A percentile compares a stretch with the other conserved stretches of the same genome.
phyloP scores from a whole-genome alignment of 2,888 invertebrate genomes.

The Helobdella robusta region DNA sequence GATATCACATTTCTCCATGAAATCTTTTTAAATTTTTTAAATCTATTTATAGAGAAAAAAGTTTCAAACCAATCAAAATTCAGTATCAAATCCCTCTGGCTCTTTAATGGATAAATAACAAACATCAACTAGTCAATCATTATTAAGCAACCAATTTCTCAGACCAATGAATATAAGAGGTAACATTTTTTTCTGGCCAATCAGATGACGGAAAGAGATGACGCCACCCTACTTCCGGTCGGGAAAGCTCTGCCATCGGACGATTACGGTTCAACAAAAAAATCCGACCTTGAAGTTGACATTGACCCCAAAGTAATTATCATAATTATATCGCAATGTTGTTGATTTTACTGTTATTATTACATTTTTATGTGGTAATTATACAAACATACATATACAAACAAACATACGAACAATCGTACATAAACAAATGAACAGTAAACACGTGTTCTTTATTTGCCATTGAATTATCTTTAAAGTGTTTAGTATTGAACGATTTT shows the following conservation, averaged over 20 bases:
- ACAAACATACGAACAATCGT: background rate
- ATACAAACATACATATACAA: background rate
- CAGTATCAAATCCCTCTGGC: no score
- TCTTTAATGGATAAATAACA: no score
- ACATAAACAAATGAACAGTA: background rate
- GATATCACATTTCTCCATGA: no score
- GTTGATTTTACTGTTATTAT: background rate
- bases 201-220: conserved; percentile 19
- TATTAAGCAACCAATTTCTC: background rate
- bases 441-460: background rate
- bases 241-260: background rate
- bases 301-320: background rate
- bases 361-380: background rate
- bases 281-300: background rate
- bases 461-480: no score
- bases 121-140: background rate
- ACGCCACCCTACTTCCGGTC: background rate
- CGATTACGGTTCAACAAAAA: conserved; percentile 15
- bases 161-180: background rate
- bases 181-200: background rate
- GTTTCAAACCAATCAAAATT: background rate
- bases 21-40: background rate
- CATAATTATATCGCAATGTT: background rate
- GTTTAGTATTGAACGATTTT: no score
- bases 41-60: background rate